Evolutionary conservation across 1,140 invertebrate species (phyloP).

Genomic region (Lethrus apterus): DNA sequence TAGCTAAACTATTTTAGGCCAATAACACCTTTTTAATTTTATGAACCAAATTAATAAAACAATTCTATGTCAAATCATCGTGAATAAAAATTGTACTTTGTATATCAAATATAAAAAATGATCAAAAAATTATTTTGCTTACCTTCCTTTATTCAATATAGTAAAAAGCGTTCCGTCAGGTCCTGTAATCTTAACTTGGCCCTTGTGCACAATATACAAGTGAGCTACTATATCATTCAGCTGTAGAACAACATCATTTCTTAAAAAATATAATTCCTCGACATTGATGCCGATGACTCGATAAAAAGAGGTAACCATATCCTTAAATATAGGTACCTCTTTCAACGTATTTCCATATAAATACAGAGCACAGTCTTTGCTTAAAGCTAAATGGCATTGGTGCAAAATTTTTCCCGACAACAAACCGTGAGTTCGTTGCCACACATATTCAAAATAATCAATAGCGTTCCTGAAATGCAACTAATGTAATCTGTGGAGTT

Average conservation of each 20-base stretch:
- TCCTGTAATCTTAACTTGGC: slow-evolving; percentile 6
- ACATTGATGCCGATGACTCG: slow-evolving; percentile 18
- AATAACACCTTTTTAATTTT: too few relatives aligned
- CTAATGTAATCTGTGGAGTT: not conserved
- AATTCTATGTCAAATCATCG: too few relatives aligned
- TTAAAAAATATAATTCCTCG: slow-evolving; percentile 19
- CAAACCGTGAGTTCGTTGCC: slow-evolving; percentile 23
- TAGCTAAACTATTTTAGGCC: too few relatives aligned
- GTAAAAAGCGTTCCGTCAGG: slow-evolving; percentile 13
- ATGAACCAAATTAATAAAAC: too few relatives aligned
- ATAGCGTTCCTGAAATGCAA: slow-evolving; percentile 19
- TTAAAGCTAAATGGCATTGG: slow-evolving; percentile 20
- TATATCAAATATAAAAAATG: not conserved
- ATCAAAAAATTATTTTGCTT: not conserved
- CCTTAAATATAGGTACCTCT: slow-evolving; percentile 20
- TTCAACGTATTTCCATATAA: slow-evolving; percentile 21
- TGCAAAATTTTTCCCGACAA: slow-evolving; percentile 14
- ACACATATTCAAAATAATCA: slow-evolving; percentile 25
- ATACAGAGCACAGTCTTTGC: slow-evolving; percentile 21
- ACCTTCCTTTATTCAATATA: slow-evolving; percentile 14
- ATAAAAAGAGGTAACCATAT: slow-evolving; percentile 17
- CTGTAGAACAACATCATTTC: slow-evolving; percentile 15
- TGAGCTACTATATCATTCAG: slow-evolving; percentile 22
- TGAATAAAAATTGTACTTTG: not conserved
- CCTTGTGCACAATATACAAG: slow-evolving; percentile 14